A percentile compares a stretch with the other conserved stretches of the same genome.
Evolutionary conservation across 2,888 invertebrate species (phyloP).

Genomic region (Epirrhoe alternata): DNA sequence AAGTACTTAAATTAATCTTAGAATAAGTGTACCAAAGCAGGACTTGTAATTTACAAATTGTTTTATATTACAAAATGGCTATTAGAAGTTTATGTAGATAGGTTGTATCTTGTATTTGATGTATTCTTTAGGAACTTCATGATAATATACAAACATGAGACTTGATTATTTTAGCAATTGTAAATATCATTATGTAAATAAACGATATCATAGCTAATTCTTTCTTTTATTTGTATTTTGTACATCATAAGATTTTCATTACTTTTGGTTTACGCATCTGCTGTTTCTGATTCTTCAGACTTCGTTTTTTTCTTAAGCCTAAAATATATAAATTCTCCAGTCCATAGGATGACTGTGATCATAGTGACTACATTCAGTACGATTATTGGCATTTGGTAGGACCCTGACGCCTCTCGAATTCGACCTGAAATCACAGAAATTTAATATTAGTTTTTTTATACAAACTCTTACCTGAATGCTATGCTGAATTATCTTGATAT

Average conservation of each 20-base stretch:
- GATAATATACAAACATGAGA: constrained; percentile 33
- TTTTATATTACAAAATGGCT: constrained; percentile 28
- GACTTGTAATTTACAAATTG: constrained; percentile 41
- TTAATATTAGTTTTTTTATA: neutral
- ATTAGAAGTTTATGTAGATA: constrained; percentile 20
- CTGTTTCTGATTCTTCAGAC: constrained; percentile 39
- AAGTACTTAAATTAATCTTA: constrained; percentile 31
- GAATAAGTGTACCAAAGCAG: constrained; percentile 64
- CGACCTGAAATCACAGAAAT: constrained; percentile 76
- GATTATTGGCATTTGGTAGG: constrained; percentile 85
- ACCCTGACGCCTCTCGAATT: constrained; percentile 86
- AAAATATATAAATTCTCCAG: constrained; percentile 77
- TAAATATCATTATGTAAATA: constrained; percentile 45
- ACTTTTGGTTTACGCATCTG: constrained; percentile 4
- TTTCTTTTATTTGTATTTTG: constrained; percentile 10
- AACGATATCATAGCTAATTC: constrained; percentile 28
- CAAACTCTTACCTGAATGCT: too few relatives aligned
- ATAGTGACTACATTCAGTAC: constrained; percentile 86
- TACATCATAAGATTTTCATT: constrained; percentile 7
- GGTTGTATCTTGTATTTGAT: constrained; percentile 14
- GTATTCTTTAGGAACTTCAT: constrained; percentile 14
- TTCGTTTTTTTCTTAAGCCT: constrained; percentile 60
- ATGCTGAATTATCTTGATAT: too few relatives aligned
- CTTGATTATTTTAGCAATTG: constrained; percentile 37
- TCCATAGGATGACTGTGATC: constrained; percentile 86